Conservation (phyloP, 2,888 invertebrate species). For the Neoscelio sp. region DNA sequence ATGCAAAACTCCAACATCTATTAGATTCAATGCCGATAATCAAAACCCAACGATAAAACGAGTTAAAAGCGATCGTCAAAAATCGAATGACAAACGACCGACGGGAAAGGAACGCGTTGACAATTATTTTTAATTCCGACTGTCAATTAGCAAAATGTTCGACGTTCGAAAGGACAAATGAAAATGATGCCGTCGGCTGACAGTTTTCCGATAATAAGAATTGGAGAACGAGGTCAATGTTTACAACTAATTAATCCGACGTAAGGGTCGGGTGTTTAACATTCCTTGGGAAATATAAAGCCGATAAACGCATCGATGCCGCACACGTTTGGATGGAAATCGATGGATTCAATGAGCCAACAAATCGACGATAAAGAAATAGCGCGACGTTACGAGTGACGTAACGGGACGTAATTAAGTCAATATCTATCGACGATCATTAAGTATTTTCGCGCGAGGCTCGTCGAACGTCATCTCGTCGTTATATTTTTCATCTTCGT, state of each 20-base stretch:
- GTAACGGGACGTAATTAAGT: conserved; percentile 24
- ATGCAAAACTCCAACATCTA: conserved; percentile 15
- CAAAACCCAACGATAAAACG: conserved; percentile 9
- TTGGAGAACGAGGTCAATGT: conserved; percentile 26
- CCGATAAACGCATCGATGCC: neutral
- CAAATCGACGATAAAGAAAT: conserved; percentile 25
- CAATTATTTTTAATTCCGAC: conserved; percentile 4
- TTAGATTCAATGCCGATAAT: conserved; percentile 32
- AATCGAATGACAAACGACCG: neutral
- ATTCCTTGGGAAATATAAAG: conserved; percentile 26
- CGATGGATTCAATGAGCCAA: conserved; percentile 20
- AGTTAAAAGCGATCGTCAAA: conserved; percentile 7
- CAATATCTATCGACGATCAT: neutral
- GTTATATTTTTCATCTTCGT: neutral
- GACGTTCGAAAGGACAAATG: conserved; percentile 2
- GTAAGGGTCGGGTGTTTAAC: conserved; percentile 18
- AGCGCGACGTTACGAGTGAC: conserved; percentile 13
- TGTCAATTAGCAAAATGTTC: conserved; percentile 20
- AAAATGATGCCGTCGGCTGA: conserved; percentile 20
- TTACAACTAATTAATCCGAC: conserved; percentile 44
- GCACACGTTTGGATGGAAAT: conserved; percentile 2
- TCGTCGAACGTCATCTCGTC: neutral
- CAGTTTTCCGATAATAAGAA: too few relatives aligned
- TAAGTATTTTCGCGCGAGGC: neutral
- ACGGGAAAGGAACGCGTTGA: too few relatives aligned